Conservation (phyloP, 2,888 invertebrate genomes). For the Atherix ibis region DNA sequence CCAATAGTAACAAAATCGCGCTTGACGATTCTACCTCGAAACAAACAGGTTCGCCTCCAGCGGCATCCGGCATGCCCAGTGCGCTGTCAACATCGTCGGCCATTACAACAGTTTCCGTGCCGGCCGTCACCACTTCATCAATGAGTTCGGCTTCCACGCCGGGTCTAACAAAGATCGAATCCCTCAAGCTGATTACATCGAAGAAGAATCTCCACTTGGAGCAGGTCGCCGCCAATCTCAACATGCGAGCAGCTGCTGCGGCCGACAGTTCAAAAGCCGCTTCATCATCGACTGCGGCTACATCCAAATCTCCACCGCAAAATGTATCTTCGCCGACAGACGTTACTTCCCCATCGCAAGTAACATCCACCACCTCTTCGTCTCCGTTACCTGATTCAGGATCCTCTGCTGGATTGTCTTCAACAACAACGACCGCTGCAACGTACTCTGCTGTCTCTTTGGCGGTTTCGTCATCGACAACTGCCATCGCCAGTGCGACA, state of each 20-base stretch:
- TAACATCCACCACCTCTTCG: neutral
- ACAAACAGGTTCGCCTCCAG: neutral
- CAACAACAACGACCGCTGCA: neutral
- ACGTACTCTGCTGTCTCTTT: neutral
- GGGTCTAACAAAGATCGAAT: too few relatives aligned
- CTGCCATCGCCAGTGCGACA: neutral
- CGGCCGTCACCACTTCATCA: slow-evolving; percentile 10
- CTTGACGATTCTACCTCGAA: neutral
- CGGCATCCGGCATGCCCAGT: neutral
- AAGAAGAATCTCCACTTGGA: slow-evolving; percentile 29
- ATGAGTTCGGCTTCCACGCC: slow-evolving; percentile 8
- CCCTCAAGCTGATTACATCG: slow-evolving; percentile 12
- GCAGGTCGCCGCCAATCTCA: slow-evolving; percentile 30
- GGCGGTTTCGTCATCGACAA: neutral
- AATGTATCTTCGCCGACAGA: too few relatives aligned
- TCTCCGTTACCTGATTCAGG: too few relatives aligned
- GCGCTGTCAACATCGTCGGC: slow-evolving; percentile 1
- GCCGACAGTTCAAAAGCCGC: slow-evolving; percentile 15
- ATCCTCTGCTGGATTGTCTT: too few relatives aligned
- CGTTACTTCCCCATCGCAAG: neutral
- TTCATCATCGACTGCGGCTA: neutral
- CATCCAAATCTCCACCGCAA: neutral
- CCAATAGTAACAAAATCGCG: neutral
- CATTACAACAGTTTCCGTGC: slow-evolving; percentile 4
- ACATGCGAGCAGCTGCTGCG: slow-evolving; percentile 25